A percentile compares a stretch with the other conserved stretches of the same genome.
Conservation (phyloP, 23 tunicate species). For the Trididemnum nubilum region DNA sequence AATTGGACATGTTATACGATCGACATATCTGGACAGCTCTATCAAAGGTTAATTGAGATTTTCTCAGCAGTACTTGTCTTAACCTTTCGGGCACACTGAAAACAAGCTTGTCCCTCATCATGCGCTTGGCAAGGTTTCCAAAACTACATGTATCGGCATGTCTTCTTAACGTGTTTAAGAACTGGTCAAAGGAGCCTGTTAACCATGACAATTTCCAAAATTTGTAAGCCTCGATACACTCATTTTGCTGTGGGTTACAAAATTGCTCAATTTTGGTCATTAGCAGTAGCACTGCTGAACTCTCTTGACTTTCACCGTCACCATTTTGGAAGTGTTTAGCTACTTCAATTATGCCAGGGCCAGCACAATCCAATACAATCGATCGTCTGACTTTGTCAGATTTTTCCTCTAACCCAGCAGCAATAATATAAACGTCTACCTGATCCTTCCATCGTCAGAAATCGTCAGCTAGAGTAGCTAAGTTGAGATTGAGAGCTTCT, state of each 20-base stretch:
- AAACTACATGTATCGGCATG: conserved; percentile 5
- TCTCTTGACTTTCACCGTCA: neutral
- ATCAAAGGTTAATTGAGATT: neutral
- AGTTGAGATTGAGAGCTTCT: neutral
- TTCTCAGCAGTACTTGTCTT: conserved; percentile 18
- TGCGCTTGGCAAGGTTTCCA: neutral
- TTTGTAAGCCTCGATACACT: neutral
- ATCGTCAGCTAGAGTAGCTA: neutral
- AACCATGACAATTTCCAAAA: conserved; percentile 10
- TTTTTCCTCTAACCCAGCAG: neutral
- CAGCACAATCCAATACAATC: conserved; percentile 23
- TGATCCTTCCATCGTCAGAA: neutral
- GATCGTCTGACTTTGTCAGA: neutral
- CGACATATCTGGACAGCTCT: conserved; percentile 3
- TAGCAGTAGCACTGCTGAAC: neutral
- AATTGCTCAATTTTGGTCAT: neutral
- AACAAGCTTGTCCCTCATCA: conserved; percentile 1
- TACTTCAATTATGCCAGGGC: neutral
- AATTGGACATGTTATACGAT: neutral
- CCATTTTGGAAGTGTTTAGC: neutral
- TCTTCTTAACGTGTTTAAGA: neutral
- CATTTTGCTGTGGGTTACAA: conserved; percentile 14
- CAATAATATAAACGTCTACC: conserved; percentile 1
- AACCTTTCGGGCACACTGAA: neutral
- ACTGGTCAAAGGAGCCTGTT: neutral